Percentiles rank a stretch among this genome's conserved stretches.
These are phyloP conservation scores for Synanthedon andrenaeformis DNA, from an alignment of 2,888 invertebrate species.

Conservation along the genomic window DNA sequence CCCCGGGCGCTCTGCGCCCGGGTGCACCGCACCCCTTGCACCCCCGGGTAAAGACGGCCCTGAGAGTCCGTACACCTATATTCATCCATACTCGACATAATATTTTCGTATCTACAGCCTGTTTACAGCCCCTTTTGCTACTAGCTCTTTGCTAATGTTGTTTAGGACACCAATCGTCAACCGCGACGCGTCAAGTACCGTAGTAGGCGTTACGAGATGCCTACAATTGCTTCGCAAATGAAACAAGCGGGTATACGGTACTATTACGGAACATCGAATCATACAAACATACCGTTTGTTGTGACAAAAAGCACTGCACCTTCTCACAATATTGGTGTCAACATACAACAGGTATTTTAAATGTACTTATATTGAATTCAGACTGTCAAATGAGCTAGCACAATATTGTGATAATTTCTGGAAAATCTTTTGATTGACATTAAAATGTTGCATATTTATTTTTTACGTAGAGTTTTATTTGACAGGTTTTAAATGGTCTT, in stretches of 20 bases:
- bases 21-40: too few species aligned
- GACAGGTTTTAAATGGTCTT: constrained; percentile 48
- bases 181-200: constrained; percentile 33
- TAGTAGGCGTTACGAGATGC: constrained; percentile 68
- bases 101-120: too few species aligned
- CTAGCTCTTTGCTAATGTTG: too few species aligned
- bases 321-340: constrained; percentile 75
- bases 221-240: constrained; percentile 76
- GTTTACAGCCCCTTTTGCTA: too few species aligned
- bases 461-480: not conserved
- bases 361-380: constrained; percentile 7
- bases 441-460: too few species aligned
- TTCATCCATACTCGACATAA: too few species aligned
- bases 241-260: constrained; percentile 71
- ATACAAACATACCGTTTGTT: constrained; percentile 72
- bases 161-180: constrained; percentile 12
- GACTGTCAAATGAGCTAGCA: constrained; percentile 6
- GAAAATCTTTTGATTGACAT: too few species aligned
- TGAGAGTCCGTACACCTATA: too few species aligned
- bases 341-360: constrained; percentile 70
- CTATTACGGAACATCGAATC: constrained; percentile 45
- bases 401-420: too few species aligned
- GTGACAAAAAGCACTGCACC: constrained; percentile 72
- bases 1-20: too few species aligned
- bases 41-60: too few species aligned